phyloP scores from a whole-genome alignment of 2,113 vertebrate species.

The Thunnus maccoyii region DNA sequence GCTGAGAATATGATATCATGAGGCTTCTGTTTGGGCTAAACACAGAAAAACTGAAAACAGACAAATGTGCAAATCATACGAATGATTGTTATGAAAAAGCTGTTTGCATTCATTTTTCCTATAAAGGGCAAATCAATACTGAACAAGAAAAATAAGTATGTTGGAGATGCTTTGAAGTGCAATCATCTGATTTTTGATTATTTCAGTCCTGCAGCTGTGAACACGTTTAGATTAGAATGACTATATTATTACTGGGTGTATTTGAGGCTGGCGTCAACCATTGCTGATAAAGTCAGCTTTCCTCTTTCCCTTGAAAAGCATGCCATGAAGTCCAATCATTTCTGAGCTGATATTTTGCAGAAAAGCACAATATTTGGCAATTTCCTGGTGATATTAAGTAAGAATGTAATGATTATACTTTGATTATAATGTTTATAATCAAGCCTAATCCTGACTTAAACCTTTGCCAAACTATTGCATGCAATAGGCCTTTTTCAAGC shows the following conservation, averaged over 20 bases:
- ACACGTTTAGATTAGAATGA: not conserved
- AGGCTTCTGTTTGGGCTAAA: not conserved
- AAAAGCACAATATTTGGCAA: not conserved
- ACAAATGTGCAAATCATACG: not conserved
- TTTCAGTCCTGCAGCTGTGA: not conserved
- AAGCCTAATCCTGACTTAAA: no score
- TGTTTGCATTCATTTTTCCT: conserved; percentile 14
- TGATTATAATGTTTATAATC: no score
- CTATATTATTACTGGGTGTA: not conserved
- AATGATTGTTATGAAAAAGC: conserved; percentile 4
- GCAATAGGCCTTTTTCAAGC: no score
- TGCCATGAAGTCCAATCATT: not conserved
- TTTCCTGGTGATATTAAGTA: not conserved
- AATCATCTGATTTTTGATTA: not conserved
- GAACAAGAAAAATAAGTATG: conserved; percentile 10
- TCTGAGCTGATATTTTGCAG: not conserved
- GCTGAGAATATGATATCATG: conserved; percentile 4
- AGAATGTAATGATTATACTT: no score
- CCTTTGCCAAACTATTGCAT: no score
- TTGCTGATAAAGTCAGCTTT: not conserved
- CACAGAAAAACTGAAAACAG: not conserved
- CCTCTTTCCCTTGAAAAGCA: not conserved
- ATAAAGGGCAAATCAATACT: conserved; percentile 32
- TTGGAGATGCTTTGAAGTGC: not conserved
- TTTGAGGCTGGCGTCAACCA: not conserved